Base-by-base conservation (phyloP, 2,113 vertebrate genomes). In the Hypomesus transpacificus region DNA sequence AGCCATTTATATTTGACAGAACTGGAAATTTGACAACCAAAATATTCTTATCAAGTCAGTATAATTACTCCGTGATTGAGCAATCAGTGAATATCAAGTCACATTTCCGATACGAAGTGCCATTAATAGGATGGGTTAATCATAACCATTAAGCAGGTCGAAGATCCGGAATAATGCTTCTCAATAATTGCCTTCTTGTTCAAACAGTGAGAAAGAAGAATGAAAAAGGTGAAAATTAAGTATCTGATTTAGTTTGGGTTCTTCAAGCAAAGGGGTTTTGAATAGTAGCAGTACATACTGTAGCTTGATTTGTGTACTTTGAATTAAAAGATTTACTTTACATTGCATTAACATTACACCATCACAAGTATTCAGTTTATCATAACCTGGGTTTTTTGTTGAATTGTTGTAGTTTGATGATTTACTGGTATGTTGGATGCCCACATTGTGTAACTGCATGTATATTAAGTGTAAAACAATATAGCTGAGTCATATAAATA, bases 31-130 rank as follows among this genome's bases (percentile, higher is more conserved):
- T 28, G n/a, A 24, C 28, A 51, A 18, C 39, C 64, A 34, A 39
- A 59, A 24, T 20, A 51, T 70, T 60, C 51, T 73, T 74, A 77
- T 73, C 62, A 64, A 46, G n/a, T 69, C 39, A 53, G 46, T 13
- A 57, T 66, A 70, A 78, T 74, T 78, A 61, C 61, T 24, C 53
- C 26, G 21, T 78, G 71, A 78, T 65, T 78, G 26, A 70, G 51
- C n/a, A 57, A 78, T 78, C 76, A 70, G 58, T 69, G 64, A 67
- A 60, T 46, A 66, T 62, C 67, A 58, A 62, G 58, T 72, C 75
- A 39, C 13, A 73, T 77, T 52, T 73, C 51, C 26, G 69, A 69
- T 73, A 66, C 71, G 70, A 78, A 54, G 73, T 70, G 46, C 62
- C 69, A 69, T 20, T 74, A 74, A 78, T 78, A 65, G 66, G 39